phyloP scores from a whole-genome alignment of 2,888 invertebrate species.

The Lamellibrachia satsuma region DNA sequence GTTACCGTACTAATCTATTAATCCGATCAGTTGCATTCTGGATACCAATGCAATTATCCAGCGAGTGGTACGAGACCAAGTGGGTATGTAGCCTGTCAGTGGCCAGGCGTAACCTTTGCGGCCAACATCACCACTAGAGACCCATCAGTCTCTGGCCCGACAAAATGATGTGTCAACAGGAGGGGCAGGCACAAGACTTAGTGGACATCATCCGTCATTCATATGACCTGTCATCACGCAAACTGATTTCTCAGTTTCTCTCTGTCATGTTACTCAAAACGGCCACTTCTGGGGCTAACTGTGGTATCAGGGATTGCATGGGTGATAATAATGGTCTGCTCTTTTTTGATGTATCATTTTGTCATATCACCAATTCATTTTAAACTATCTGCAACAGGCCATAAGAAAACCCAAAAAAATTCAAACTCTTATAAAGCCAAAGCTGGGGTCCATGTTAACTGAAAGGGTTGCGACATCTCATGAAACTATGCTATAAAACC shows the following conservation, averaged over 20 bases:
- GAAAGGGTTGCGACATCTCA: no score
- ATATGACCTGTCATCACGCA: background rate
- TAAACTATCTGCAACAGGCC: background rate
- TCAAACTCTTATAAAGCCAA: background rate
- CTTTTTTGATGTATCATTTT: background rate
- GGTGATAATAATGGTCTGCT: background rate
- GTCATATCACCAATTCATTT: background rate
- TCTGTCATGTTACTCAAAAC: background rate
- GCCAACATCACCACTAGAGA: background rate
- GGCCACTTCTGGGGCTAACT: background rate
- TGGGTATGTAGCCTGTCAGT: background rate
- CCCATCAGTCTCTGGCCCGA: background rate
- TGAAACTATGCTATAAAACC: no score
- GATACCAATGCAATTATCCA: background rate
- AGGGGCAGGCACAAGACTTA: background rate
- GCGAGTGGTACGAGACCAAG: background rate
- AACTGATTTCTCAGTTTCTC: background rate
- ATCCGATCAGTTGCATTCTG: conserved; percentile 17
- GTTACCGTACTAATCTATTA: background rate
- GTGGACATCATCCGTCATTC: background rate
- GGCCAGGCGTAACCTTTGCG: background rate
- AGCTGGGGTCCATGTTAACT: no score
- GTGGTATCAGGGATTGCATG: background rate
- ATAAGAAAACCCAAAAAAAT: background rate
- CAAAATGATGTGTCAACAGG: background rate